A percentile compares a stretch with the other conserved stretches of the same genome.
Evolutionary conservation across 2,888 invertebrate genomes (phyloP).

Genomic region (Sussaba pulchella): DNA sequence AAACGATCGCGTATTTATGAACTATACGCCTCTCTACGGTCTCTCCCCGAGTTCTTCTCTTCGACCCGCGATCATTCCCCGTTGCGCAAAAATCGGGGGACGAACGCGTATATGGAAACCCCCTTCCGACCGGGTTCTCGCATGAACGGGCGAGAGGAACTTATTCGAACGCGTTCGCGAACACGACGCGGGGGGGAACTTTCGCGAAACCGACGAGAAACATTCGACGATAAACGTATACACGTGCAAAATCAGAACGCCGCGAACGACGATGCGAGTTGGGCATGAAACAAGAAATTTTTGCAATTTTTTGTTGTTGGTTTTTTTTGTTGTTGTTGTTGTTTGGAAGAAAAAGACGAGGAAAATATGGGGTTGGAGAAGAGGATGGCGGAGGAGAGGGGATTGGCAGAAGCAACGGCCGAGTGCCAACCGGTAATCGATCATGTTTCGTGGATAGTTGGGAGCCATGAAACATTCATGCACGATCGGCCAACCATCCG

Average conservation of each 20-base stretch:
- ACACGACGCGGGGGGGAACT: slow-evolving; percentile 44
- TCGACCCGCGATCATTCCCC: slow-evolving; percentile 49
- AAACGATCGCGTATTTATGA: slow-evolving; percentile 83
- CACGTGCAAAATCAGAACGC: slow-evolving; percentile 47
- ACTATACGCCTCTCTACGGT: slow-evolving; percentile 76
- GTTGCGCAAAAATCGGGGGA: neutral
- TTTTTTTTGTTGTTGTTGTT: no score
- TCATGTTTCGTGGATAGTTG: slow-evolving; percentile 82
- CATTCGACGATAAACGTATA: neutral
- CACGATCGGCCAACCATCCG: slow-evolving; percentile 77
- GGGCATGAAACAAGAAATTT: slow-evolving; percentile 49
- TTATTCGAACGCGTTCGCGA: no score
- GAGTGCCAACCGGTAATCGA: slow-evolving; percentile 81
- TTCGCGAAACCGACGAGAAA: slow-evolving; percentile 22
- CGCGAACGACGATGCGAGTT: slow-evolving; percentile 21
- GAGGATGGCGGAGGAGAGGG: neutral
- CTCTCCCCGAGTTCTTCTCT: slow-evolving; percentile 46
- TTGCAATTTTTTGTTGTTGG: no score
- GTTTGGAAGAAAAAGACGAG: neutral
- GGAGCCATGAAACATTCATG: slow-evolving; percentile 82
- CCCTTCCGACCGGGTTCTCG: no score
- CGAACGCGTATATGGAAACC: slow-evolving; percentile 28
- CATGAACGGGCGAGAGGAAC: no score
- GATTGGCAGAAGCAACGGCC: slow-evolving; percentile 67
- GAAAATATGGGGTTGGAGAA: neutral